Percentiles rank a stretch among this genome's conserved stretches.
Conservation (phyloP, 2,888 invertebrate species). For the Dynastes maya region DNA sequence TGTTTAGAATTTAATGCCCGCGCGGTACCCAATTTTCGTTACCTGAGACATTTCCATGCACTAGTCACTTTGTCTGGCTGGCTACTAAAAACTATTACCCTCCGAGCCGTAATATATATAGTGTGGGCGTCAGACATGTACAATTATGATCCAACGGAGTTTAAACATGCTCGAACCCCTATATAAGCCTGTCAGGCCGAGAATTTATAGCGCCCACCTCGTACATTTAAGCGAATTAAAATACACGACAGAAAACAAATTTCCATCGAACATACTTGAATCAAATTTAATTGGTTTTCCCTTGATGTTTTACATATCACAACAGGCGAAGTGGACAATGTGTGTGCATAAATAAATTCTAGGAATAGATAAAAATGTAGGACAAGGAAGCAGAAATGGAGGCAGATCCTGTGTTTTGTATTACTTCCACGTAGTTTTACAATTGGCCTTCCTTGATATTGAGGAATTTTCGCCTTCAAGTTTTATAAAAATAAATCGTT, state of each 20-base stretch:
- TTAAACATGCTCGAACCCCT: too few species aligned
- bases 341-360: slow-evolving; percentile 15
- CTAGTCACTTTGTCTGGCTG: too few species aligned
- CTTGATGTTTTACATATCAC: neutral
- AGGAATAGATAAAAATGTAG: slow-evolving; percentile 33
- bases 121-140: too few species aligned
- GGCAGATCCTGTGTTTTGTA: neutral
- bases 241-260: slow-evolving; percentile 24
- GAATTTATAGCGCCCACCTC: too few species aligned
- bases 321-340: neutral
- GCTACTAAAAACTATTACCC: too few species aligned
- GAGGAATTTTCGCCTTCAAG: neutral
- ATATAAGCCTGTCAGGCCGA: too few species aligned
- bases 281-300: neutral
- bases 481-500: neutral
- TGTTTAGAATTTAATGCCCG: too few species aligned
- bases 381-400: neutral
- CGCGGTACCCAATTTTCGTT: too few species aligned
- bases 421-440: neutral
- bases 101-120: too few species aligned
- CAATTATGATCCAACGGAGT: too few species aligned
- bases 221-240: too few species aligned
- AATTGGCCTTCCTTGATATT: slow-evolving; percentile 26
- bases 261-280: slow-evolving; percentile 22
- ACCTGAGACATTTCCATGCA: too few species aligned